phyloP scores from a whole-genome alignment of 2,797 vertebrate genomes.

The Hypotaenidia philippensis region DNA sequence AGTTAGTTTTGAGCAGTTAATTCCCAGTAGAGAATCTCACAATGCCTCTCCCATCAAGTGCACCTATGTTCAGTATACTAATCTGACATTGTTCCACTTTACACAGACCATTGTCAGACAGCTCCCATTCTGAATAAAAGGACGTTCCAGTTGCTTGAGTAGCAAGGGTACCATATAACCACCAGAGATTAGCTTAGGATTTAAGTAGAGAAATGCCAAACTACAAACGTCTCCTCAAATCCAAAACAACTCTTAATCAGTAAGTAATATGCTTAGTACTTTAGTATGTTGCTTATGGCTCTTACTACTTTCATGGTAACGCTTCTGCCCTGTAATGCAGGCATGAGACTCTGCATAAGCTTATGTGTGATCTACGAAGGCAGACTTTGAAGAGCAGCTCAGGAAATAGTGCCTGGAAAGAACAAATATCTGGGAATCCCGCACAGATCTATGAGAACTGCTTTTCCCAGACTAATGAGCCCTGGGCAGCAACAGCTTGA shows the following conservation, averaged over 20 bases:
- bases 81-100: accelerated
- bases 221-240: background rate
- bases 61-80: background rate
- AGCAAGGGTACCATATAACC: background rate
- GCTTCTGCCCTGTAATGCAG: background rate
- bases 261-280: background rate
- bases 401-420: slow-evolving; percentile 39
- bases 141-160: background rate
- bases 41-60: background rate
- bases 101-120: background rate
- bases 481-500: slow-evolving; percentile 25
- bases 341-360: background rate
- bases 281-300: background rate
- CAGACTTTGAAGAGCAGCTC: background rate
- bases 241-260: background rate
- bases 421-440: slow-evolving; percentile 43
- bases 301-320: background rate
- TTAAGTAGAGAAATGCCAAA: background rate
- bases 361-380: background rate
- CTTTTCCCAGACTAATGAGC: slow-evolving; percentile 50
- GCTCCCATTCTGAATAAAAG: background rate
- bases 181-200: background rate
- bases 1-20: background rate
- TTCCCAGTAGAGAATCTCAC: background rate
- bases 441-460: slow-evolving; percentile 34